phyloP scores from a whole-genome alignment of 2,113 vertebrate genomes.

The Gallinago undulata region DNA sequence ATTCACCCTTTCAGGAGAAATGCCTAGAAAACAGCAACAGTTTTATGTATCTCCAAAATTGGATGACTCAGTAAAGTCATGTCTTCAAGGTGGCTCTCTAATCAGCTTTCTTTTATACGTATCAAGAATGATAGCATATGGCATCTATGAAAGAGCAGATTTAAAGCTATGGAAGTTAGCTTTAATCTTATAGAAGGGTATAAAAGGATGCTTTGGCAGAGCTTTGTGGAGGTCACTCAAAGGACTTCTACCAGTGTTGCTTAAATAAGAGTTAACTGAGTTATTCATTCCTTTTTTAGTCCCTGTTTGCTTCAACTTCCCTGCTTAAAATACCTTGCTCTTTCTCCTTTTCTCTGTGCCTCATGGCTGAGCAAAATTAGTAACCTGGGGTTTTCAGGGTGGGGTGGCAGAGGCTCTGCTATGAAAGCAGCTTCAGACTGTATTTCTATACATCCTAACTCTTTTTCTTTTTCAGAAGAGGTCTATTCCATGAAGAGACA shows the following conservation, averaged over 20 bases:
- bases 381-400: not conserved
- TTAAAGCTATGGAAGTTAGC: not conserved
- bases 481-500: not conserved
- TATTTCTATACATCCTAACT: not conserved
- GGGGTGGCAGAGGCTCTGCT: not conserved
- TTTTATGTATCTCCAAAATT: not conserved
- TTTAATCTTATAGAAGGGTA: not conserved
- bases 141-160: constrained; percentile 19
- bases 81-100: constrained; percentile 24
- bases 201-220: not conserved
- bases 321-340: not conserved
- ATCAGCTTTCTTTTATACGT: not conserved
- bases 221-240: not conserved
- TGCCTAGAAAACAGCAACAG: not conserved
- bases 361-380: not conserved
- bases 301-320: not conserved
- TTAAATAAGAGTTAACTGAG: not conserved
- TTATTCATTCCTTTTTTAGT: not conserved
- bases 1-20: constrained; percentile 22
- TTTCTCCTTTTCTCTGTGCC: not conserved
- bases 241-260: not conserved
- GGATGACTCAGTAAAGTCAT: not conserved
- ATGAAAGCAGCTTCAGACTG: not conserved
- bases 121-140: constrained; percentile 1
- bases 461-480: not conserved